Base-by-base conservation (phyloP, 2,797 vertebrate genomes). In the Smutsia gigantea region DNA sequence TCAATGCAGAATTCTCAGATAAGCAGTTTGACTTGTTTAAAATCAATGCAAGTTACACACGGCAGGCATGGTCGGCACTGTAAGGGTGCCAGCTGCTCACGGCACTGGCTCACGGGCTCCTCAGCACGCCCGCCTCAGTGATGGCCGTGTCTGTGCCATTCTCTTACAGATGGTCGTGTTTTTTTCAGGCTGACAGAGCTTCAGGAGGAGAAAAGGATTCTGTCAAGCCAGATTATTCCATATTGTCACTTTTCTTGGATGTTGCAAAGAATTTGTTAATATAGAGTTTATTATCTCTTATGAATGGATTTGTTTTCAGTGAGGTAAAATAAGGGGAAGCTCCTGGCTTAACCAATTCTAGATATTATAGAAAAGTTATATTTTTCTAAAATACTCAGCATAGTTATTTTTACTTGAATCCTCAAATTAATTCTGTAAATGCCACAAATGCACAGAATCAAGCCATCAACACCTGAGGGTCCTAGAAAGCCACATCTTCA, bases 331-430 rank as follows among this genome's bases (percentile, higher is more conserved):
- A 93, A 89, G 10, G 77, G 77, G 19, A 82, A 63, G 66, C 64
- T 91, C 61, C n/a, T 83, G 34, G 63, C 25, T 81, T 82, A 66
- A 83, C 27, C 51, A 85, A 39, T 74, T 77, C 29, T 89, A 64
- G 37, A 90, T 68, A 87, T 34, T 83, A 91, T 92, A 69, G 87
- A 53, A 85, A 92, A 77, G 27, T 63, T 82, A 49, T 18, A 57
- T 74, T 92, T 95, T 77, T 87, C 79, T 68, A 42, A 87, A 97
- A 97, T 69, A 71, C 3, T 87, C 37, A 14, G 9, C 63, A 61
- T 61, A 66, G 63, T 39, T 84, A 81, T 55, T 93, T 96, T 97
- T 79, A 42, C 31, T 84, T 82, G 82, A 94, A 75, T 69, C 49
- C 53, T 15, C 83, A 57, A n/a, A 8, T 39, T 94, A 51, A 53